These are phyloP conservation scores for Odontamblyopus lacepedii DNA, from an alignment of 2,797 vertebrate species.

Conservation along the genomic window DNA sequence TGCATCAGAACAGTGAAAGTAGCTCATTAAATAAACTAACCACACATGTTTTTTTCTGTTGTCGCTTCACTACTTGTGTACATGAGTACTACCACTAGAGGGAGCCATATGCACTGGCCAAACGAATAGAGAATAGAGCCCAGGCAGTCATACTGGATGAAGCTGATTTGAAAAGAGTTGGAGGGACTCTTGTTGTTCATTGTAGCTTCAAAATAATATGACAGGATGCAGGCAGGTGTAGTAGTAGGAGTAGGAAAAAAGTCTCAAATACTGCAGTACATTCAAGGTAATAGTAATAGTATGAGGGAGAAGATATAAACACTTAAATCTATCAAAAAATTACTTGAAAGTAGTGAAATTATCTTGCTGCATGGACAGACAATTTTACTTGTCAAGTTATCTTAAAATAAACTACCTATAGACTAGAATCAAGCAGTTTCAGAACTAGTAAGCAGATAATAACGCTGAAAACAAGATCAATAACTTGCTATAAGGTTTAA, in stretches of 20 bases:
- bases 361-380: no score
- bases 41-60: background rate
- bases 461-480: no score
- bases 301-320: no score
- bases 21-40: background rate
- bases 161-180: background rate
- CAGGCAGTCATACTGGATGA: background rate
- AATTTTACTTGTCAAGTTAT: no score
- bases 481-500: no score
- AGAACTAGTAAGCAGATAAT: no score
- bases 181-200: background rate
- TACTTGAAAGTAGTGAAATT: no score
- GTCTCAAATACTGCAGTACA: background rate
- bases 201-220: background rate
- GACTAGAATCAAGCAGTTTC: no score
- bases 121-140: background rate
- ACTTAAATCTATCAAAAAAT: no score
- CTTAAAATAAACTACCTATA: no score
- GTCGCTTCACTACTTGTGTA: background rate
- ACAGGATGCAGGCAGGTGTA: background rate
- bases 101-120: slow-evolving; percentile 37
- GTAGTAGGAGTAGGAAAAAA: background rate
- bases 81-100: slow-evolving; percentile 40
- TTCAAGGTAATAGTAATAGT: background rate
- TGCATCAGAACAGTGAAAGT: background rate